Conservation (phyloP, 2,888 invertebrate genomes). For the Sepiola atlantica region DNA sequence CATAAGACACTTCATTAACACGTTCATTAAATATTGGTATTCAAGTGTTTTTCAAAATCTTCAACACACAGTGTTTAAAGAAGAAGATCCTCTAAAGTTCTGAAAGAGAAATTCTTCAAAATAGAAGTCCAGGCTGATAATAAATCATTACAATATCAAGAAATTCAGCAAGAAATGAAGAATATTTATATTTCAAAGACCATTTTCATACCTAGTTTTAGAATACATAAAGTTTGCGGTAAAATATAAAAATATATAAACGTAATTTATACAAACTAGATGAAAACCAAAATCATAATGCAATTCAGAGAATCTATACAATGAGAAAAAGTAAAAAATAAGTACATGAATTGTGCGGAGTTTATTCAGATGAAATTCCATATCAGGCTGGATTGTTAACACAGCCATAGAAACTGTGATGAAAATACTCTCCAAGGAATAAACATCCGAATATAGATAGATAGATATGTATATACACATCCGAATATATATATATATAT, state of each 20-base stretch:
- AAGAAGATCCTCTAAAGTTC: too few species aligned
- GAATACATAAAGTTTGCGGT: not conserved
- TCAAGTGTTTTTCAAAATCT: too few species aligned
- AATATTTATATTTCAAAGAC: not conserved
- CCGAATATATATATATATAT: too few species aligned
- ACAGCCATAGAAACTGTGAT: not conserved
- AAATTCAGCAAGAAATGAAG: not conserved
- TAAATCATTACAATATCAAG: not conserved
- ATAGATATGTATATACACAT: too few species aligned
- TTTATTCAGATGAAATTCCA: conserved; percentile 18
- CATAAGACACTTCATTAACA: too few species aligned
- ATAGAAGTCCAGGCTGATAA: not conserved
- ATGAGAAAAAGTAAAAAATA: not conserved
- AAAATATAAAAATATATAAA: not conserved
- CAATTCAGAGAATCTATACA: not conserved
- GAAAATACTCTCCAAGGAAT: not conserved
- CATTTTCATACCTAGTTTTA: not conserved
- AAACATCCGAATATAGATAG: too few species aligned
- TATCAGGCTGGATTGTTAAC: not conserved
- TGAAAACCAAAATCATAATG: not conserved
- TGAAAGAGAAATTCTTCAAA: not conserved
- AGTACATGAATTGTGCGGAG: not conserved
- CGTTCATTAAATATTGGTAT: too few species aligned
- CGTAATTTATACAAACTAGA: not conserved
- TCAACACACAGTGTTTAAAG: too few species aligned